Evolutionary conservation across 2,888 invertebrate genomes (phyloP).

Genomic region (Tenthredo distinguenda): DNA sequence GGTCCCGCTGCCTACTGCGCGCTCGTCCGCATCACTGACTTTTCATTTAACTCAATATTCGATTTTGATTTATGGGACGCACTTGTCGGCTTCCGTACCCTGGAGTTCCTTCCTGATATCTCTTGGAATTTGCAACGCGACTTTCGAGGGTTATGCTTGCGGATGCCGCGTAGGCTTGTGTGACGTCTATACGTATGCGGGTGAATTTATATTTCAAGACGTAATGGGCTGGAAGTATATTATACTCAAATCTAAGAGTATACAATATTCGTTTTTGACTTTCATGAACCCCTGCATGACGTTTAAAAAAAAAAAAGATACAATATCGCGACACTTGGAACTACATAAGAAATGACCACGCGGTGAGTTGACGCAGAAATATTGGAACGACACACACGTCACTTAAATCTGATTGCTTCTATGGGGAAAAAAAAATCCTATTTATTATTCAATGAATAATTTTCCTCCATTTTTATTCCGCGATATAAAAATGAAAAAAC

Average conservation of each 20-base stretch:
- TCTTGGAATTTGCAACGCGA: slow-evolving; percentile 29
- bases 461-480: not conserved
- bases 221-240: not conserved
- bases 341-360: slow-evolving; percentile 19
- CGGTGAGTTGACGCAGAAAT: not conserved
- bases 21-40: slow-evolving; percentile 67
- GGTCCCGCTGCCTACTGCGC: slow-evolving; percentile 50
- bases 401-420: slow-evolving; percentile 26
- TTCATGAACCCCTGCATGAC: not conserved
- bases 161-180: not conserved
- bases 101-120: slow-evolving; percentile 31
- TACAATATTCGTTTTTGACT: not conserved
- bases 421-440: not conserved
- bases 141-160: slow-evolving; percentile 34
- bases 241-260: not conserved
- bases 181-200: not conserved
- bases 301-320: not conserved
- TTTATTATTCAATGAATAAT: slow-evolving; percentile 48
- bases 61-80: slow-evolving; percentile 67
- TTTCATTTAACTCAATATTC: slow-evolving; percentile 70
- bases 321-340: not conserved
- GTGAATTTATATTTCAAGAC: not conserved
- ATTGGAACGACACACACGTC: slow-evolving; percentile 33
- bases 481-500: not conserved
- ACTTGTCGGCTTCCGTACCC: slow-evolving; percentile 51